Evolutionary conservation across 2,797 vertebrate species (phyloP).

Genomic region (Pelochelys cantorii): DNA sequence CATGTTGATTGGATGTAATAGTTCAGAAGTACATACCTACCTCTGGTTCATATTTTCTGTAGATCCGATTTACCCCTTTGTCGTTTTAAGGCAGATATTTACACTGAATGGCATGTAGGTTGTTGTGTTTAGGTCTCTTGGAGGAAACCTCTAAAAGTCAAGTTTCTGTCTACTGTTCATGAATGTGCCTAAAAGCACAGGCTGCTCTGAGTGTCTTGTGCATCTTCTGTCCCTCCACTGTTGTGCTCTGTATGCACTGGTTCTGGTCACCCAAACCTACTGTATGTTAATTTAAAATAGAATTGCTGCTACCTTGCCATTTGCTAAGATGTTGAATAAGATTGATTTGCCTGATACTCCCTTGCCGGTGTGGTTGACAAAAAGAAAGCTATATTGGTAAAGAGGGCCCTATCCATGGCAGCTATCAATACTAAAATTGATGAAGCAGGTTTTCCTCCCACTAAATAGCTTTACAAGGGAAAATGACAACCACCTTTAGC

Average conservation of each 20-base stretch:
- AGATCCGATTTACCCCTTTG: neutral
- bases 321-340: conserved; percentile 9
- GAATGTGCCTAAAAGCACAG: neutral
- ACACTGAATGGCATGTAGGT: neutral
- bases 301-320: neutral
- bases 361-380: conserved; percentile 25
- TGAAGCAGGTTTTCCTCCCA: conserved; percentile 26
- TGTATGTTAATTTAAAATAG: conserved; percentile 33
- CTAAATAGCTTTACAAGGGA: neutral
- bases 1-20: neutral
- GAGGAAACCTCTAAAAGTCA: neutral
- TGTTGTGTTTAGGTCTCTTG: neutral
- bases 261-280: neutral
- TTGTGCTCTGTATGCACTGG: neutral
- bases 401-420: neutral
- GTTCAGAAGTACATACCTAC: neutral
- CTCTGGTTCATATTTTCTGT: neutral
- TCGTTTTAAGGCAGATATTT: neutral
- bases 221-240: neutral
- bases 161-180: neutral
- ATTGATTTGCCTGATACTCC: neutral
- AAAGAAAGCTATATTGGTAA: neutral
- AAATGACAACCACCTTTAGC: conserved; percentile 26
- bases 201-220: neutral
- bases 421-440: conserved; percentile 33